Percentiles rank a stretch among this genome's conserved stretches.
Evolutionary conservation across 2,888 invertebrate genomes (phyloP).

Genomic region (Agonopterix arenella): DNA sequence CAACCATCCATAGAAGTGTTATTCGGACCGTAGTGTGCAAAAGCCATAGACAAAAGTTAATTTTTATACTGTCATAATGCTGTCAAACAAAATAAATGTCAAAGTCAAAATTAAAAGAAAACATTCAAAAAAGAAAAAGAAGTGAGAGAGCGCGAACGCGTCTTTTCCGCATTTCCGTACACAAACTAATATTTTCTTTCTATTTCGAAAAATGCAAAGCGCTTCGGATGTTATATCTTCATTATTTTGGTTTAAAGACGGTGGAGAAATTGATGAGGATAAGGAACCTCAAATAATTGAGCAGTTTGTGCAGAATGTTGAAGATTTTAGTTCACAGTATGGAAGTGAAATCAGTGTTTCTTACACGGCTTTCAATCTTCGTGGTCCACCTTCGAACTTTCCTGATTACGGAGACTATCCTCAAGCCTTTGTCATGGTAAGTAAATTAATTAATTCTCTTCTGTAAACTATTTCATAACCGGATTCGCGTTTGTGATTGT

Average conservation of each 20-base stretch:
- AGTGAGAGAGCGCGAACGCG: background rate
- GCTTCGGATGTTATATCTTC: constrained; percentile 63
- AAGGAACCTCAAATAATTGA: constrained; percentile 73
- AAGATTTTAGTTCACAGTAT: constrained; percentile 93
- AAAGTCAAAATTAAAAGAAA: too few species aligned
- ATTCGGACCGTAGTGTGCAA: too few species aligned
- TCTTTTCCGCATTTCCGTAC: background rate
- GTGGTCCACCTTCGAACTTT: constrained; percentile 89
- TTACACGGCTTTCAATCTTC: constrained; percentile 91
- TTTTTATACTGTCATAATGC: too few species aligned
- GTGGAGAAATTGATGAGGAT: constrained; percentile 34
- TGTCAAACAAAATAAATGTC: too few species aligned
- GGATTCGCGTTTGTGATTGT: background rate
- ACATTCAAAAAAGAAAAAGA: too few species aligned
- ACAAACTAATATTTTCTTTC: background rate
- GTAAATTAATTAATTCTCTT: constrained; percentile 16
- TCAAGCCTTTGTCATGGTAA: constrained; percentile 92
- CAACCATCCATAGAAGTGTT: too few species aligned
- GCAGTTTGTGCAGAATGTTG: constrained; percentile 87
- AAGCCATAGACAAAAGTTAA: too few species aligned
- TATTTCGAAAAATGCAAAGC: constrained; percentile 46
- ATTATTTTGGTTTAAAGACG: constrained; percentile 57
- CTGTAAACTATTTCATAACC: background rate
- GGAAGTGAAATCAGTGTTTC: constrained; percentile 92
- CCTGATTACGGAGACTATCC: constrained; percentile 95